phyloP scores from a whole-genome alignment of 2,113 vertebrate genomes.

The Oryzias woworae region DNA sequence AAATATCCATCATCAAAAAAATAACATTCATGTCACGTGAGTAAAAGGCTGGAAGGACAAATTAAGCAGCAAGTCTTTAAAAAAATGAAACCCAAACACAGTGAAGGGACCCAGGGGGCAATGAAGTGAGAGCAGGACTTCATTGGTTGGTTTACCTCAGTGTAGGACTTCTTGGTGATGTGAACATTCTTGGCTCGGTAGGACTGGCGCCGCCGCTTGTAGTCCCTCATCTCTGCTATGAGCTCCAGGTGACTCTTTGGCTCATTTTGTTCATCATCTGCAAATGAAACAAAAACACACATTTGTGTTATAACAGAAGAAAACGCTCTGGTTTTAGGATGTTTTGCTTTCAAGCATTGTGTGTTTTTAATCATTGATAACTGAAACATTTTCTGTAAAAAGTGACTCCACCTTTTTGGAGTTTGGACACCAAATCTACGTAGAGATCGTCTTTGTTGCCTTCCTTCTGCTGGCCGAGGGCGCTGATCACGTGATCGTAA shows the following conservation, averaged over 20 bases:
- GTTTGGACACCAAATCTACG: conserved; percentile 93
- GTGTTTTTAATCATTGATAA: too few species aligned
- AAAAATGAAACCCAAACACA: not conserved
- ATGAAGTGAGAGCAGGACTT: not conserved
- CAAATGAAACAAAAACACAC: not conserved
- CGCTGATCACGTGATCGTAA: conserved; percentile 85
- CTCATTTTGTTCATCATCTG: conserved; percentile 86
- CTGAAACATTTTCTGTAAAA: not conserved
- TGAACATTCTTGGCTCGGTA: conserved; percentile 98
- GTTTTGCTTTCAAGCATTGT: too few species aligned
- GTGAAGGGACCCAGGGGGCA: not conserved
- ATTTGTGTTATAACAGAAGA: not conserved
- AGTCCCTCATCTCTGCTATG: conserved; percentile 97
- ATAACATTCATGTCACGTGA: too few species aligned
- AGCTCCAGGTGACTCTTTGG: conserved; percentile 97
- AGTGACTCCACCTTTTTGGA: conserved; percentile 83
- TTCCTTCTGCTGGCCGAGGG: conserved; percentile 80
- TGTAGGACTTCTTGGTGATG: conserved; percentile 98
- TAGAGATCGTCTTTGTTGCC: conserved; percentile 89
- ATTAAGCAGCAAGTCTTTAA: too few species aligned
- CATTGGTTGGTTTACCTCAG: conserved; percentile 76
- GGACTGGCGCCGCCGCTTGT: conserved; percentile 94
- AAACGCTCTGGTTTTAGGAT: not conserved
- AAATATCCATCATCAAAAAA: too few species aligned
- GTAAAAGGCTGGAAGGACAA: too few species aligned